These are phyloP conservation scores for Venustoraphidia nigricollis DNA, from an alignment of 2,888 invertebrate species.

Conservation along the genomic window DNA sequence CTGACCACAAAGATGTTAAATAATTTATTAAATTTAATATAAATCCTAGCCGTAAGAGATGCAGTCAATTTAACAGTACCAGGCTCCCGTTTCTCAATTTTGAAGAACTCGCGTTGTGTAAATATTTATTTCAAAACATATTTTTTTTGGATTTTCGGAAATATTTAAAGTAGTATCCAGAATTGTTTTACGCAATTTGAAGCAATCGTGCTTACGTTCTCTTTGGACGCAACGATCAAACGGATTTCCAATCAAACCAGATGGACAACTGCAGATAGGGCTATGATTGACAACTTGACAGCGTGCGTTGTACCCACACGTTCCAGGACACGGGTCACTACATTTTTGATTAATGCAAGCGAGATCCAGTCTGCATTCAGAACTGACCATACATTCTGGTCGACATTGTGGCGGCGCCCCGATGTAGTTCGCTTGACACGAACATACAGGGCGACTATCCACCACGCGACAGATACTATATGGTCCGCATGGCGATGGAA, in stretches of 20 bases:
- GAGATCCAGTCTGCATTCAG: conserved; percentile 58
- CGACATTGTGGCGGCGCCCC: conserved; percentile 63
- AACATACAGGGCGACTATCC: conserved; percentile 59
- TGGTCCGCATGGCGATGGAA: conserved; percentile 64
- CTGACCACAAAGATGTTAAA: too few species aligned
- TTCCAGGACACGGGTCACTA: conserved; percentile 58
- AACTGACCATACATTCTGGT: conserved; percentile 63
- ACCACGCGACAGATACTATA: conserved; percentile 59
- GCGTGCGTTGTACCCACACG: conserved; percentile 59
- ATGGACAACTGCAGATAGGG: conserved; percentile 60
- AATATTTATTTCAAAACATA: too few species aligned
- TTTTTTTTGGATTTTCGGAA: too few species aligned
- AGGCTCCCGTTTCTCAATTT: too few species aligned
- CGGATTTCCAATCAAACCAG: conserved; percentile 58
- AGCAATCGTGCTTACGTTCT: conserved; percentile 39
- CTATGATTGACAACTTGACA: conserved; percentile 69
- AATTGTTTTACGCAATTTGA: not conserved
- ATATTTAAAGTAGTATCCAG: too few species aligned
- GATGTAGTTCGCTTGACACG: conserved; percentile 53
- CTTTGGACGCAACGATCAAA: conserved; percentile 51
- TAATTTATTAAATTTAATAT: too few species aligned
- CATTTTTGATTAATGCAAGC: conserved; percentile 69
- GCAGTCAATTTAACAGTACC: too few species aligned
- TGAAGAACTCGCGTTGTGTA: too few species aligned
- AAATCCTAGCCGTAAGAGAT: too few species aligned